Evolutionary conservation across 1,140 invertebrate genomes (phyloP).

Genomic region (Drosophila bipectinata): DNA sequence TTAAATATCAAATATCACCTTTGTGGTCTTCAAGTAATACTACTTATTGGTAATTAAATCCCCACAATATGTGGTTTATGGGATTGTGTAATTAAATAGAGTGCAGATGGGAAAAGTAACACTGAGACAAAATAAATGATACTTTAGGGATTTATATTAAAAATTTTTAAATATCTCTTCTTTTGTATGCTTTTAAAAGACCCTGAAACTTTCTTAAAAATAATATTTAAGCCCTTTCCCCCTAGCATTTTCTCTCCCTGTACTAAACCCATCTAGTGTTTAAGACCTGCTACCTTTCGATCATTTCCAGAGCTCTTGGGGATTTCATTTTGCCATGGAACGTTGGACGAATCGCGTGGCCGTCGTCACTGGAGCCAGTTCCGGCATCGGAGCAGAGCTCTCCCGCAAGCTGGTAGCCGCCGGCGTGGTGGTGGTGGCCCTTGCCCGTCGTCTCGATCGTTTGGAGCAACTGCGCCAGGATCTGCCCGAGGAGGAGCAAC

Average conservation of each 20-base stretch:
- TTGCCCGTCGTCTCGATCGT: slow-evolving; percentile 87
- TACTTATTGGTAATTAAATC: background rate
- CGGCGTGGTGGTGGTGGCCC: slow-evolving; percentile 88
- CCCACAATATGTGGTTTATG: background rate
- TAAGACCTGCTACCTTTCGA: background rate
- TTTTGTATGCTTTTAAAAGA: too few species aligned
- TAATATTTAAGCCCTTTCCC: too few species aligned
- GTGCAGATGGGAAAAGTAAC: background rate
- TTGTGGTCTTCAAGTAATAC: background rate
- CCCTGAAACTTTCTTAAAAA: too few species aligned
- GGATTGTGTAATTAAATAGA: background rate
- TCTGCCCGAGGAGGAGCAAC: slow-evolving; percentile 25
- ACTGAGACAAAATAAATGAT: background rate
- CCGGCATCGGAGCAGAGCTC: slow-evolving; percentile 88
- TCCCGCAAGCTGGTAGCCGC: slow-evolving; percentile 85
- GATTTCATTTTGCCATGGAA: slow-evolving; percentile 85
- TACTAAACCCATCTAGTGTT: background rate
- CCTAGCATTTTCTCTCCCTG: background rate
- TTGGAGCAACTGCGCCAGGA: slow-evolving; percentile 84
- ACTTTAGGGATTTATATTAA: too few species aligned
- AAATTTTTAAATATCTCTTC: too few species aligned
- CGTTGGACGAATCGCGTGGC: slow-evolving; percentile 88
- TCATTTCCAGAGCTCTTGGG: background rate
- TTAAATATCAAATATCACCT: background rate
- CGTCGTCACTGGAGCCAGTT: slow-evolving; percentile 89